Conservation (phyloP, 2,113 vertebrate species). For the Varanus salvator region DNA sequence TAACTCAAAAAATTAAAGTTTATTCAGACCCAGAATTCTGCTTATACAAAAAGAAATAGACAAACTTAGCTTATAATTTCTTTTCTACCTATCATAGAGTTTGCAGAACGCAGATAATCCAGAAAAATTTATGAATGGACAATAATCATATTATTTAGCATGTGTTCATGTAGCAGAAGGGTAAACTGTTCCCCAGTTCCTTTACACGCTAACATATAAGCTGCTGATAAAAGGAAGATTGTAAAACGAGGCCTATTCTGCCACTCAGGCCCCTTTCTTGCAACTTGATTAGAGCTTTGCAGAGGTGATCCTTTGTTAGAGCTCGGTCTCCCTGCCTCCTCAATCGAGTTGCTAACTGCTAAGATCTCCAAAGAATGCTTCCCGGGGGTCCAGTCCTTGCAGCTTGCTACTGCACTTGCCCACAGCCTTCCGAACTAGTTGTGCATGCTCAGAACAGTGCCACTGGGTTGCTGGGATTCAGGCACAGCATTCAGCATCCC, state of each 20-base stretch:
- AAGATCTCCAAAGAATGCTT: no score
- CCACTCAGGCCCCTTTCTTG: slow-evolving; percentile 51
- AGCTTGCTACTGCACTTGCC: no score
- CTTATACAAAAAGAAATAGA: not conserved
- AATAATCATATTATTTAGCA: not conserved
- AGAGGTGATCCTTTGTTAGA: no score
- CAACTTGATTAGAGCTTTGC: not conserved
- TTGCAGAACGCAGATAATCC: not conserved
- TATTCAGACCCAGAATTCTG: no score
- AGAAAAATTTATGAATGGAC: not conserved
- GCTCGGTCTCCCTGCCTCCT: no score
- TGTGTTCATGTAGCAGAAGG: not conserved
- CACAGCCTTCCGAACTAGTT: no score
- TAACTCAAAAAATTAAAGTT: not conserved
- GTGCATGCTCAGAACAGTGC: no score
- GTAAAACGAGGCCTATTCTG: not conserved
- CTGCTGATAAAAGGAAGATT: not conserved
- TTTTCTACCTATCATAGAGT: not conserved
- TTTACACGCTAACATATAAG: not conserved
- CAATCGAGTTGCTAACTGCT: no score
- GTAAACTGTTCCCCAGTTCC: not conserved
- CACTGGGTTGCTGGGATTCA: no score
- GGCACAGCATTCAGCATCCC: no score
- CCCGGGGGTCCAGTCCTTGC: no score
- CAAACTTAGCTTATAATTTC: not conserved